Conservation (phyloP, 2,888 invertebrate species). For the Heliconius charithonia region DNA sequence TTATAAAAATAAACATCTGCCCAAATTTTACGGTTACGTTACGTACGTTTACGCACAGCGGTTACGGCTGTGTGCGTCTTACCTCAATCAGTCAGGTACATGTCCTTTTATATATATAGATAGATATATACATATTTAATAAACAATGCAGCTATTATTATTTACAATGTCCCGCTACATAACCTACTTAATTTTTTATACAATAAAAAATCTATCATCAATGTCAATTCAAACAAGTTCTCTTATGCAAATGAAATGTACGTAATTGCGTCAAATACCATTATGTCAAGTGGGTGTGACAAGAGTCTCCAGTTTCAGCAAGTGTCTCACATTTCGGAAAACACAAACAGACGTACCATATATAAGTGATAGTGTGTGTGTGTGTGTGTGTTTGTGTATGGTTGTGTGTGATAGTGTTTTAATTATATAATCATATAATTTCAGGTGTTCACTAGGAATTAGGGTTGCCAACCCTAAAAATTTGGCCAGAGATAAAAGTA, state of each 20-base stretch:
- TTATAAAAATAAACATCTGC: too few relatives aligned
- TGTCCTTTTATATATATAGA: too few relatives aligned
- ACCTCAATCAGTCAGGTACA: too few relatives aligned
- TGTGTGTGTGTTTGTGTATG: background rate
- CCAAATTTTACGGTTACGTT: too few relatives aligned
- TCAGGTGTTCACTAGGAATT: background rate
- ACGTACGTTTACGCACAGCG: too few relatives aligned
- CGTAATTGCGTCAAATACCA: conserved; percentile 39
- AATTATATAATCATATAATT: conserved; percentile 1
- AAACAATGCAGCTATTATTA: background rate
- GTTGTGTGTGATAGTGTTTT: conserved; percentile 38
- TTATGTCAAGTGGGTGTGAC: conserved; percentile 47
- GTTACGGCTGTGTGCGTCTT: too few relatives aligned
- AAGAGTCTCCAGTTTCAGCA: conserved; percentile 49
- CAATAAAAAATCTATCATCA: background rate
- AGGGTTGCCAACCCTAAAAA: conserved; percentile 36
- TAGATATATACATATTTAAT: background rate
- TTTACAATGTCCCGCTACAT: background rate
- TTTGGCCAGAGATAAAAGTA: background rate
- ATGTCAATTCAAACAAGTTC: conserved; percentile 17
- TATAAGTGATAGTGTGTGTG: background rate
- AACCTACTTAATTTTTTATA: background rate
- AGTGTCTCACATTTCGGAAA: conserved; percentile 48
- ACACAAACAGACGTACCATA: background rate
- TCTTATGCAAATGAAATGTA: conserved; percentile 33